A percentile compares a stretch with the other conserved stretches of the same genome.
phyloP scores from a whole-genome alignment of 2,888 invertebrate species.

The Aleiodes testaceus region DNA sequence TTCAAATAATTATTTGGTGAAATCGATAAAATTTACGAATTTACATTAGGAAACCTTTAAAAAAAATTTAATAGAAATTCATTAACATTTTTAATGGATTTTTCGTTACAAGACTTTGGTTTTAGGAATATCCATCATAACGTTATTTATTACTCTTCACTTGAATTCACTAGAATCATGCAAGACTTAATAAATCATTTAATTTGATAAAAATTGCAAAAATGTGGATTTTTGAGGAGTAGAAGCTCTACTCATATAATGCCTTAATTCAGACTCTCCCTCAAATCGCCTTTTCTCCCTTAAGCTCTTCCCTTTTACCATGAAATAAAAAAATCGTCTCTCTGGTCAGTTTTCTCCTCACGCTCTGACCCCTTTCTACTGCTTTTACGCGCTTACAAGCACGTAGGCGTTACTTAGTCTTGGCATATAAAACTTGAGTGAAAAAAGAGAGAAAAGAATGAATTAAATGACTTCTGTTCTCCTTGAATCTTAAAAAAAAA shows the following conservation, averaged over 20 bases:
- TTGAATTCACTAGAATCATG: slow-evolving; percentile 6
- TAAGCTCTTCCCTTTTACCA: too few relatives aligned
- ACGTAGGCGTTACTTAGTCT: slow-evolving; percentile 9
- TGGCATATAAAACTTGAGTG: neutral
- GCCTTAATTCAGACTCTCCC: too few relatives aligned
- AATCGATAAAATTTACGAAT: too few relatives aligned
- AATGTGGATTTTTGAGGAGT: too few relatives aligned
- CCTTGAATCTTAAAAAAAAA: slow-evolving; percentile 9
- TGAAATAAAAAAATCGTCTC: neutral
- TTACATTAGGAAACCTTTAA: too few relatives aligned
- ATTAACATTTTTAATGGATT: too few relatives aligned
- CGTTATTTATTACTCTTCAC: slow-evolving; percentile 36
- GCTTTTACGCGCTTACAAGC: slow-evolving; percentile 10
- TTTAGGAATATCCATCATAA: slow-evolving; percentile 66
- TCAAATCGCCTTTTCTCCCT: too few relatives aligned
- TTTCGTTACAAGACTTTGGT: slow-evolving; percentile 68
- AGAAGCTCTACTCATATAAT: neutral
- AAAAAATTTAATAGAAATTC: too few relatives aligned
- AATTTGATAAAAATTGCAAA: neutral
- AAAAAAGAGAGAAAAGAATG: slow-evolving; percentile 16
- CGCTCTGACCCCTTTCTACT: slow-evolving; percentile 24
- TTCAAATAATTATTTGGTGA: neutral
- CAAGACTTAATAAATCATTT: slow-evolving; percentile 18
- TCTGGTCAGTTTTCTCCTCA: slow-evolving; percentile 34
- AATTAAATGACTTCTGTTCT: slow-evolving; percentile 4